Evolutionary conservation across 2,888 invertebrate species (phyloP).

Genomic region (Arrhopalites spinosus): DNA sequence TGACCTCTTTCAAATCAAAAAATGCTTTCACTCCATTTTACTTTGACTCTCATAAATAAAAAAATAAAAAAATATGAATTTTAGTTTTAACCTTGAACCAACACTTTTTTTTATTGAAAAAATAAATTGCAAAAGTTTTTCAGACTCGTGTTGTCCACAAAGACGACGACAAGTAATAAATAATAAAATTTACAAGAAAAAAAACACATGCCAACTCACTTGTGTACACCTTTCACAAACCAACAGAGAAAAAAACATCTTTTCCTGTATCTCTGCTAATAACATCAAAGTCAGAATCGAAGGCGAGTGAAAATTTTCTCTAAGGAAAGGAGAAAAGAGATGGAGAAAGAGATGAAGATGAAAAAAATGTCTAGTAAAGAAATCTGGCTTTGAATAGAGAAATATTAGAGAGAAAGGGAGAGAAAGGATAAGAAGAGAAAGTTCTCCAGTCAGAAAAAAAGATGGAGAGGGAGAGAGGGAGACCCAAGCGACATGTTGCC

Average conservation of each 20-base stretch:
- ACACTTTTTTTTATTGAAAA: constrained; percentile 1
- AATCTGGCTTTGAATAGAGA: not conserved
- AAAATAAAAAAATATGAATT: constrained; percentile 9
- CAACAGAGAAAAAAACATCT: too few species aligned
- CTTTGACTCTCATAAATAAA: constrained; percentile 18
- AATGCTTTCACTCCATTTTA: constrained; percentile 32
- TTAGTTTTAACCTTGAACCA: constrained; percentile 5
- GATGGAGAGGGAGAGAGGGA: constrained; percentile 6
- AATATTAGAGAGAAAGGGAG: not conserved
- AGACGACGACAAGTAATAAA: too few species aligned
- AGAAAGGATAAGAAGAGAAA: not conserved
- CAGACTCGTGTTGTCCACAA: too few species aligned
- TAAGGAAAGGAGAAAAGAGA: too few species aligned
- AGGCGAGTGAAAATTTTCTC: not conserved
- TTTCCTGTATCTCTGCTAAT: too few species aligned
- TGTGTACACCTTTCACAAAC: too few species aligned
- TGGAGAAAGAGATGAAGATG: not conserved
- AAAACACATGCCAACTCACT: too few species aligned
- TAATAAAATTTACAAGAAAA: too few species aligned
- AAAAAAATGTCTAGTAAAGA: not conserved
- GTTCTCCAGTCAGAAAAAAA: constrained; percentile 1
- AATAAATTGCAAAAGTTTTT: too few species aligned
- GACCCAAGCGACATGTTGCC: not conserved
- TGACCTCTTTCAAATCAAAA: too few species aligned
- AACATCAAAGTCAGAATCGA: too few species aligned